phyloP scores from a whole-genome alignment of 2,888 invertebrate species.

The Polydrusus tereticollis region DNA sequence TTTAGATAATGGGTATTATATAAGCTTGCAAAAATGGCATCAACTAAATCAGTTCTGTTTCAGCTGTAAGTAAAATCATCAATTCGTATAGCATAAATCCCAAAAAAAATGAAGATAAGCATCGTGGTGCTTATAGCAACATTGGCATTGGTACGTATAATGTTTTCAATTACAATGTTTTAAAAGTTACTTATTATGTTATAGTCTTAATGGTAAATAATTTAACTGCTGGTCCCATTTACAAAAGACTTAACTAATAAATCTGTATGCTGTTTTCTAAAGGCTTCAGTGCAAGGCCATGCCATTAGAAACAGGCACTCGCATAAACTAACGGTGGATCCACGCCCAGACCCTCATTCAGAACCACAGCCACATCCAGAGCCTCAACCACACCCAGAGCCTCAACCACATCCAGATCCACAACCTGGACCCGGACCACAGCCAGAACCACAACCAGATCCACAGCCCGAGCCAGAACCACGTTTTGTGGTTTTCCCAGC shows the following conservation, averaged over 20 bases:
- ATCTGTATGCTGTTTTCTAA: too few species aligned
- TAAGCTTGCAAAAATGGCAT: too few species aligned
- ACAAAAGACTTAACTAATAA: too few species aligned
- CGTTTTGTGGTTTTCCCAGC: background rate
- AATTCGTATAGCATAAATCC: too few species aligned
- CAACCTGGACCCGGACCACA: background rate
- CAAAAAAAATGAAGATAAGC: slow-evolving; percentile 13
- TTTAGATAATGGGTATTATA: too few species aligned
- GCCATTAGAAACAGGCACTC: background rate
- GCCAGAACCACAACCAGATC: background rate
- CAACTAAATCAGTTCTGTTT: too few species aligned
- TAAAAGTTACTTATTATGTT: background rate
- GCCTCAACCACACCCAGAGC: slow-evolving; percentile 2
- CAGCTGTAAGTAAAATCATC: too few species aligned
- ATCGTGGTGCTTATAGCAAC: background rate
- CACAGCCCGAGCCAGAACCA: slow-evolving; percentile 12
- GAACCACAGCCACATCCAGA: slow-evolving; percentile 14
- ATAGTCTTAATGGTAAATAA: too few species aligned
- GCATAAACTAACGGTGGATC: background rate
- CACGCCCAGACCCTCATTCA: background rate
- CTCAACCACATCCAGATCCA: background rate
- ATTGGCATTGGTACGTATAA: slow-evolving; percentile 11
- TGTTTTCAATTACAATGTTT: background rate
- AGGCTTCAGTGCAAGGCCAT: background rate
- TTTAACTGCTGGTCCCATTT: too few species aligned